A percentile compares a stretch with the other conserved stretches of the same genome.
These are phyloP conservation scores for Drosophila acutilabella DNA, from an alignment of 2,888 invertebrate genomes.

Conservation along the genomic window DNA sequence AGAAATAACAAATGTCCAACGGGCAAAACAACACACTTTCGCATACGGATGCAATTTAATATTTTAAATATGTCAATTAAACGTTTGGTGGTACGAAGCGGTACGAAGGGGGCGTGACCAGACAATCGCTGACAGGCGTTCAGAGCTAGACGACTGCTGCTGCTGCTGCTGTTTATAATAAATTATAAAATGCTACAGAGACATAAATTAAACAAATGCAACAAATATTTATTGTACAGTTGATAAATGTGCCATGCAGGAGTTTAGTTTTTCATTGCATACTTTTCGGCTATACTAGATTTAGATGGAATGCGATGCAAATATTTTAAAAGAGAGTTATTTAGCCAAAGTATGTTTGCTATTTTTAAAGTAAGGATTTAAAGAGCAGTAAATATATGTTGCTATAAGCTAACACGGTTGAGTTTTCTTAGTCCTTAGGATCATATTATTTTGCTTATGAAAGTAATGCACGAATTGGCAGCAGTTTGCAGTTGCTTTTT, in stretches of 20 bases:
- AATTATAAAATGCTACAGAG: conserved; percentile 61
- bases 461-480: conserved; percentile 12
- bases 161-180: conserved; percentile 69
- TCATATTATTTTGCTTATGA: conserved; percentile 13
- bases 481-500: conserved; percentile 34
- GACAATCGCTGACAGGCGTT: conserved; percentile 70
- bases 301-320: conserved; percentile 18
- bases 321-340: conserved; percentile 16
- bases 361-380: too few species aligned
- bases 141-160: conserved; percentile 53
- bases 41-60: conserved; percentile 78
- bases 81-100: conserved; percentile 13
- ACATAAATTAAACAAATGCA: conserved; percentile 70
- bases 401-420: too few species aligned
- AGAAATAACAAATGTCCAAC: conserved; percentile 49
- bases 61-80: conserved; percentile 81
- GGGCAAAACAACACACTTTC: conserved; percentile 50
- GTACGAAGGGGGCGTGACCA: conserved; percentile 16
- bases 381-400: too few species aligned
- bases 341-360: background rate
- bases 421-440: background rate
- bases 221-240: conserved; percentile 60
- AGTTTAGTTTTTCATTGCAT: conserved; percentile 11
- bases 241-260: conserved; percentile 54
- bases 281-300: conserved; percentile 17